A percentile compares a stretch with the other conserved stretches of the same genome.
These are phyloP conservation scores for Tricholauxania praeusta DNA, from an alignment of 2,888 invertebrate species.

Conservation along the genomic window DNA sequence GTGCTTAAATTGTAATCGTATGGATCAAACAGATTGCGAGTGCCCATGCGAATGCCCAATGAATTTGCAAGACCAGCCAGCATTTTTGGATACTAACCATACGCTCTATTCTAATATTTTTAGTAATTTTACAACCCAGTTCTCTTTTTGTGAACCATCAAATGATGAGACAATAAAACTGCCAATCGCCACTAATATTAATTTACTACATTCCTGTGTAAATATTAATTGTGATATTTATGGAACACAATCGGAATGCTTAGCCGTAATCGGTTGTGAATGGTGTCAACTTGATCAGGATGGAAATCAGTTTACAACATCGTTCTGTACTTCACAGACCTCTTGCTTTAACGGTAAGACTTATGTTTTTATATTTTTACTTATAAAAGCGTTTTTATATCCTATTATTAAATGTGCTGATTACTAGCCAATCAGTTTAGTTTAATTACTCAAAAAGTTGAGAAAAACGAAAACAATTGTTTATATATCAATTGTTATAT, in stretches of 20 bases:
- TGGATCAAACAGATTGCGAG: conserved; percentile 95
- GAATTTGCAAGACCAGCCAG: conserved; percentile 49
- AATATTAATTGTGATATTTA: conserved; percentile 78
- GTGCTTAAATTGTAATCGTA: conserved; percentile 91
- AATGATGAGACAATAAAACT: conserved; percentile 57
- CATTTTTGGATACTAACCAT: conserved; percentile 23
- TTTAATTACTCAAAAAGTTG: too few relatives aligned
- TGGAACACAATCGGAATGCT: conserved; percentile 74
- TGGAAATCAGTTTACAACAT: conserved; percentile 75
- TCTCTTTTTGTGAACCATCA: conserved; percentile 62
- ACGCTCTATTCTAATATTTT: conserved; percentile 41
- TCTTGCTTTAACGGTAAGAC: conserved; percentile 83
- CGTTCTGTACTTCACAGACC: conserved; percentile 85
- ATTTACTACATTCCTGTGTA: conserved; percentile 75
- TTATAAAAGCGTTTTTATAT: background rate
- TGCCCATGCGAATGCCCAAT: conserved; percentile 92
- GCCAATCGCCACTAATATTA: conserved; percentile 66
- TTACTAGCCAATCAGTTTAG: too few relatives aligned
- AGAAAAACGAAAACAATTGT: too few relatives aligned
- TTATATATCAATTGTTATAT: too few relatives aligned
- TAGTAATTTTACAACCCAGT: conserved; percentile 59
- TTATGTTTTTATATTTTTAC: background rate
- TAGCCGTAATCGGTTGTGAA: conserved; percentile 86
- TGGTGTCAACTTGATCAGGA: conserved; percentile 90
- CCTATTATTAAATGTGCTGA: background rate